Evolutionary conservation across 2,113 vertebrate species (phyloP).

Genomic region (Cryptotis parvus): DNA sequence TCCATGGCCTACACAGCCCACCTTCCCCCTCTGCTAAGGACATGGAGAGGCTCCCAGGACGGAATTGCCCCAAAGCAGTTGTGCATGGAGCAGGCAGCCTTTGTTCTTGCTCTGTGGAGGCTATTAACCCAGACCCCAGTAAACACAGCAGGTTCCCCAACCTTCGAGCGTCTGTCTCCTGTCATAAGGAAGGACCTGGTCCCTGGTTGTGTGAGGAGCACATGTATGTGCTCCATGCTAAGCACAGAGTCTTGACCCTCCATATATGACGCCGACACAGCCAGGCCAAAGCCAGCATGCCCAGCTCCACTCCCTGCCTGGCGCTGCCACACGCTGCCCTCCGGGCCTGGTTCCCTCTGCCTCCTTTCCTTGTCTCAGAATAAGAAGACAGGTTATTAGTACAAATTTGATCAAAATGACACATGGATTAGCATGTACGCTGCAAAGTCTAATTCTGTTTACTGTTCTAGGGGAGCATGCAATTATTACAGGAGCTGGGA

Average conservation of each 20-base stretch:
- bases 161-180: neutral
- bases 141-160: neutral
- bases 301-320: neutral
- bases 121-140: too few relatives aligned
- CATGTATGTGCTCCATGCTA: accelerated
- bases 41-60: too few relatives aligned
- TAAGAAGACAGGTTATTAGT: slow-evolving; percentile 88
- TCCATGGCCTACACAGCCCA: too few relatives aligned
- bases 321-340: neutral
- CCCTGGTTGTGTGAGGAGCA: neutral
- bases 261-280: neutral
- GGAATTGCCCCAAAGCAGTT: too few relatives aligned
- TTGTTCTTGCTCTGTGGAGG: too few relatives aligned
- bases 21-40: too few relatives aligned
- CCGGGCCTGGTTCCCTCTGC: neutral
- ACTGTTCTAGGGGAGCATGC: slow-evolving; percentile 89
- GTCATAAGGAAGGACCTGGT: too few relatives aligned
- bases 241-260: neutral
- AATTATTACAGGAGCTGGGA: slow-evolving; percentile 90
- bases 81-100: too few relatives aligned
- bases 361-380: slow-evolving; percentile 78
- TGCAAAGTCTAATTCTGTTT: slow-evolving; percentile 90
- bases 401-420: slow-evolving; percentile 90
- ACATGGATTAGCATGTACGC: slow-evolving; percentile 88
- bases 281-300: neutral